Evolutionary conservation across 2,797 vertebrate genomes (phyloP).

Genomic region (Sebastes wilsoni): DNA sequence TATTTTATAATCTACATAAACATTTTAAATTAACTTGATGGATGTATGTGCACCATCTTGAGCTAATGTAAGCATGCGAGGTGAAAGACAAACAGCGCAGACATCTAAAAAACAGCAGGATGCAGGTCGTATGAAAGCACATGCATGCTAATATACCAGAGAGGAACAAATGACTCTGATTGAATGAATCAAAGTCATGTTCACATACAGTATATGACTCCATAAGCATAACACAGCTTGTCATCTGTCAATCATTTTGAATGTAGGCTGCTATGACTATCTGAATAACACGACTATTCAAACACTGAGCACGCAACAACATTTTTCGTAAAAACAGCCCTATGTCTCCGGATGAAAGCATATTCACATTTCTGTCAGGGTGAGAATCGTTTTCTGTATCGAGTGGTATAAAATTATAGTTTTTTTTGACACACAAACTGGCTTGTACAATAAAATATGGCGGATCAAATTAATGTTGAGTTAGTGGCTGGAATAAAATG

Average conservation of each 20-base stretch:
- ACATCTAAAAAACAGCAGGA: constrained; percentile 36
- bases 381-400: neutral
- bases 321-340: neutral
- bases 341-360: neutral
- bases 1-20: constrained; percentile 16
- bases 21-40: constrained; percentile 41
- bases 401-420: neutral
- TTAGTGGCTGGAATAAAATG: neutral
- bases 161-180: constrained; percentile 41
- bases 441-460: neutral
- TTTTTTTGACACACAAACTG: neutral
- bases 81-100: neutral
- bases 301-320: neutral
- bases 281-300: neutral
- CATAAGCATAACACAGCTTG: constrained; percentile 28
- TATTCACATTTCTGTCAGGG: neutral
- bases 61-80: constrained; percentile 16
- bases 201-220: constrained; percentile 16
- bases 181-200: constrained; percentile 55
- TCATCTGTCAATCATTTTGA: constrained; percentile 12
- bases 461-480: neutral
- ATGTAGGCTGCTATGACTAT: constrained; percentile 4
- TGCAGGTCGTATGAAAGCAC: constrained; percentile 2
- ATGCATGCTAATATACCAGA: constrained; percentile 37
- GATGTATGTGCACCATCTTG: constrained; percentile 21